Conservation (phyloP, 2,797 vertebrate species). For the Cirrhinus mrigala region DNA sequence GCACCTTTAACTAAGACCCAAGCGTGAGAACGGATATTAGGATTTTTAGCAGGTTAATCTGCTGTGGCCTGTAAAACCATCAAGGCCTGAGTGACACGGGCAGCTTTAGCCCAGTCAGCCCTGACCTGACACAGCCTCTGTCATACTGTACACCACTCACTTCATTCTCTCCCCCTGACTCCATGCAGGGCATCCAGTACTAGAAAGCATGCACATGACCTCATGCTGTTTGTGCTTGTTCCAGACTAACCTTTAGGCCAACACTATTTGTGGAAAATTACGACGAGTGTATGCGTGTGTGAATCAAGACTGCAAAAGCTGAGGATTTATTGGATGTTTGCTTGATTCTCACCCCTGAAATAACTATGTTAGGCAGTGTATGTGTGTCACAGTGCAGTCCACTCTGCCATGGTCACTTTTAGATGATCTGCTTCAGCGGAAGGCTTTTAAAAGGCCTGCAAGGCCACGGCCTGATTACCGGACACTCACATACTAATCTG, state of each 20-base stretch:
- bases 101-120: conserved; percentile 44
- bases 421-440: conserved; percentile 69
- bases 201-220: neutral
- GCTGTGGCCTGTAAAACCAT: conserved; percentile 51
- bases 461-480: conserved; percentile 69
- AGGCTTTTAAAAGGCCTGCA: conserved; percentile 71
- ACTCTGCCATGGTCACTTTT: conserved; percentile 67
- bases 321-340: conserved; percentile 8
- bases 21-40: neutral
- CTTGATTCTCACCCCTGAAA: conserved; percentile 5
- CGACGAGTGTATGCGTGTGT: conserved; percentile 32
- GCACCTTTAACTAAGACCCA: neutral
- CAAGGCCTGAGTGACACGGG: conserved; percentile 49
- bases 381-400: conserved; percentile 66
- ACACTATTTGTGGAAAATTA: conserved; percentile 29
- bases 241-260: conserved; percentile 2
- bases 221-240: conserved; percentile 20
- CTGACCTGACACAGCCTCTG: conserved; percentile 18
- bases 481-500: conserved; percentile 67
- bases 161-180: conserved; percentile 6
- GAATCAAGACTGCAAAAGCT: conserved; percentile 1
- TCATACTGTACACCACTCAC: conserved; percentile 5
- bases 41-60: conserved; percentile 42
- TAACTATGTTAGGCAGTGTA: conserved; percentile 4
- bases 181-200: neutral